phyloP scores from a whole-genome alignment of 2,113 vertebrate genomes.

The Chaetodon auriga region DNA sequence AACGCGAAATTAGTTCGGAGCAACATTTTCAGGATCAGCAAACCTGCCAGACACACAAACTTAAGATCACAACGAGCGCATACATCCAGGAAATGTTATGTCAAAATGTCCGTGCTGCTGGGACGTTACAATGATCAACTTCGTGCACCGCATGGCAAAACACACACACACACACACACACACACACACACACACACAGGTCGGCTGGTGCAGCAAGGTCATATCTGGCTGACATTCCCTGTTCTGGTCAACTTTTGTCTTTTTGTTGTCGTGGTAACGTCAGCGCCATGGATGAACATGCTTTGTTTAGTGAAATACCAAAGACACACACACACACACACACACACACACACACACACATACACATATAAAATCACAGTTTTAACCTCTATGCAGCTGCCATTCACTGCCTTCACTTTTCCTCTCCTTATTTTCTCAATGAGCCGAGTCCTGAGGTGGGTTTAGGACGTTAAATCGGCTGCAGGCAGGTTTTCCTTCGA shows the following conservation, averaged over 20 bases:
- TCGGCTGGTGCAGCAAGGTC: constrained; percentile 73
- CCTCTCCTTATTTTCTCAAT: neutral
- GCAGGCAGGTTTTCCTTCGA: constrained; percentile 19
- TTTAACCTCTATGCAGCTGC: constrained; percentile 10
- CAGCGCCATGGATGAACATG: constrained; percentile 56
- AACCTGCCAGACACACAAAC: constrained; percentile 5
- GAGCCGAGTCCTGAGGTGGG: constrained; percentile 2
- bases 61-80: constrained; percentile 5
- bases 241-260: constrained; percentile 81
- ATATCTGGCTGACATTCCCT: constrained; percentile 75
- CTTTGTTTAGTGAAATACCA: constrained; percentile 71
- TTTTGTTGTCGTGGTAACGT: constrained; percentile 74
- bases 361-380: constrained; percentile 9
- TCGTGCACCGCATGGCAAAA: neutral
- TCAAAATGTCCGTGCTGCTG: neutral
- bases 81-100: neutral
- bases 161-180: constrained; percentile 39
- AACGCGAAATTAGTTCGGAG: neutral
- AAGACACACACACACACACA: constrained; percentile 33
- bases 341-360: constrained; percentile 15
- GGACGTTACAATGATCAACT: neutral
- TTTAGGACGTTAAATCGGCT: constrained; percentile 29
- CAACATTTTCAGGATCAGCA: constrained; percentile 43
- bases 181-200: constrained; percentile 41
- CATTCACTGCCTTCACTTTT: neutral